Evolutionary conservation across 2,797 vertebrate species (phyloP).

Genomic region (Halcyon chelicuti): DNA sequence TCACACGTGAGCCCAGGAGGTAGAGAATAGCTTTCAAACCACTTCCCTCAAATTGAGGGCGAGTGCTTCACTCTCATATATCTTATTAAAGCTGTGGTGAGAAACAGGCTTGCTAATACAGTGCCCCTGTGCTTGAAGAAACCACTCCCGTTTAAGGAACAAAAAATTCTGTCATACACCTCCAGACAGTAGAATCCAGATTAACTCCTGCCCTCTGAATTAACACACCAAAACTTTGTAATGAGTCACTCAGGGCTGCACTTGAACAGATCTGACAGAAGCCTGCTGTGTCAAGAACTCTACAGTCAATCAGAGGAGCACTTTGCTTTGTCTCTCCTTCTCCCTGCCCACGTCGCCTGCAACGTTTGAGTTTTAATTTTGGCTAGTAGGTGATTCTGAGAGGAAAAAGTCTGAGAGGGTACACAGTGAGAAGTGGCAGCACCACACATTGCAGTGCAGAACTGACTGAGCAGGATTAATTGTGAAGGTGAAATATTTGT

Average conservation of each 20-base stretch:
- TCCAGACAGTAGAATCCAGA: neutral
- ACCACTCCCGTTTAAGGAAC: neutral
- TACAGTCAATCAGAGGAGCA: neutral
- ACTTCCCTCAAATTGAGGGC: constrained; percentile 43
- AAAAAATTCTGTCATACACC: neutral
- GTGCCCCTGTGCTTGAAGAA: neutral
- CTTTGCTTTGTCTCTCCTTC: neutral
- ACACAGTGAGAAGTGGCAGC: rapidly evolving
- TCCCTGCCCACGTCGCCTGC: neutral
- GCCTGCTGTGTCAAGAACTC: neutral
- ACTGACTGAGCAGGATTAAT: neutral
- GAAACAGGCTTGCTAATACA: neutral
- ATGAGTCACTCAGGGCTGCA: neutral
- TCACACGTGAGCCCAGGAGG: constrained; percentile 20
- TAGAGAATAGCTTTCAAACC: constrained; percentile 36
- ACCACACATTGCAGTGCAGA: neutral
- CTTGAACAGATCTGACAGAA: neutral
- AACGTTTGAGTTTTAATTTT: neutral
- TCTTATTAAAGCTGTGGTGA: constrained; percentile 35
- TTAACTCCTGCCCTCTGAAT: neutral
- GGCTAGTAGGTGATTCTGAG: neutral
- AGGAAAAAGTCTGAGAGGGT: neutral
- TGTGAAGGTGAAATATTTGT: neutral
- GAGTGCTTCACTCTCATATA: neutral
- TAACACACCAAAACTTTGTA: neutral